Conservation (phyloP, 2,113 vertebrate genomes). For the Engystomops pustulosus region DNA sequence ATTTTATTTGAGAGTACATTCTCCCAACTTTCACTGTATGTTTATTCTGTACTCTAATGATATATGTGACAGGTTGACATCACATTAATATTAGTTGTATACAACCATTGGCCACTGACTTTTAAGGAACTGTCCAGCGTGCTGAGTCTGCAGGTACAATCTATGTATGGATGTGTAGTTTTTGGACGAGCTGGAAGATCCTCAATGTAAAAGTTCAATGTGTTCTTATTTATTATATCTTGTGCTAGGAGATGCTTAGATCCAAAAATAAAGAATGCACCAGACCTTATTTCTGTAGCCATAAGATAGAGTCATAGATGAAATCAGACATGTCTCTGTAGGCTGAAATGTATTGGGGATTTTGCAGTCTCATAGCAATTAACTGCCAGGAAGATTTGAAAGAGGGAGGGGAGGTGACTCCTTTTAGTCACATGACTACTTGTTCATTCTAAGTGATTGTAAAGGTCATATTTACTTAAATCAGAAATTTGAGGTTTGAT, state of each 20-base stretch:
- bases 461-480: no score
- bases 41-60: no score
- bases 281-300: neutral
- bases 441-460: no score
- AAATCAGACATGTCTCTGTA: neutral
- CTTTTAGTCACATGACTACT: no score
- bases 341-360: neutral
- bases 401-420: neutral
- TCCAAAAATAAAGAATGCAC: neutral
- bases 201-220: neutral
- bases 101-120: neutral
- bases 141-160: neutral
- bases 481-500: no score
- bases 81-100: neutral
- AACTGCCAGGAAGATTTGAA: neutral
- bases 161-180: neutral
- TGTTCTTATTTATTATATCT: neutral
- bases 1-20: no score
- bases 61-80: no score
- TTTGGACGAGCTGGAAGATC: neutral
- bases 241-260: neutral
- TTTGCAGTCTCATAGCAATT: neutral
- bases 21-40: no score
- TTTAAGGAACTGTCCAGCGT: neutral
- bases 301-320: neutral